Base-by-base conservation (phyloP, 2,888 invertebrate species). In the Eumacrocentrus americanus region DNA sequence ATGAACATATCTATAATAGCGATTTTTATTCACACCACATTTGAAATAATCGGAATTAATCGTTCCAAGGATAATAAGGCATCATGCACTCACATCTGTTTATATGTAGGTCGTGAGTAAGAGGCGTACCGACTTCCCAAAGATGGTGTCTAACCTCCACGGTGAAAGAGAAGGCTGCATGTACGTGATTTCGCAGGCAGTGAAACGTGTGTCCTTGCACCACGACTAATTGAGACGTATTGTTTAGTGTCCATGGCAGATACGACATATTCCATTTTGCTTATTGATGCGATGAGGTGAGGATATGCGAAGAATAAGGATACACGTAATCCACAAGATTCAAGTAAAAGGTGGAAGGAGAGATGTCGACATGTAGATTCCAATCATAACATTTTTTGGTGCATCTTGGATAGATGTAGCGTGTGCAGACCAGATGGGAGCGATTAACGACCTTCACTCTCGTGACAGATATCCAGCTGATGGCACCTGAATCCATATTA, bases 101-200 rank as follows among this genome's bases (percentile, higher is more conserved):
- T 61, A 58, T 63, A 68, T 67, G 67, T 66, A 65, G 67, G 67
- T 66, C 62, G 66, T 61, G 57, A 68, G 58, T 59, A 64, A 59
- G 51, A 63, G 63, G 53, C 48, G 60, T 65, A 60, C 18, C n/a
- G n/a, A n/a, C n/a, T n/a, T 40, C 58, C 9, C 20, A 29, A 48
- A 12, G 51, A 47, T 11, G 54, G 37, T 54, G 53, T 12, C 42
- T 16, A 35, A 44, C 51, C 58, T 54, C 42, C 34, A 47, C 53
- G 56, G 55, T 62, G 53, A 52, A 62, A 63, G 64, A 66, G 66
- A 69, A 68, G n/a, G n/a, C n/a, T 67, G 68, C 67, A 37, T 67
- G 58, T 58, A n/a, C n/a, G n/a, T n/a, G n/a, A n/a, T n/a, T n/a
- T n/a, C n/a, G n/a, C n/a, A n/a, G n/a, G n/a, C n/a, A n/a, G n/a